Base-by-base conservation (phyloP, 2,888 invertebrate species). In the Emmelina monodactyla region DNA sequence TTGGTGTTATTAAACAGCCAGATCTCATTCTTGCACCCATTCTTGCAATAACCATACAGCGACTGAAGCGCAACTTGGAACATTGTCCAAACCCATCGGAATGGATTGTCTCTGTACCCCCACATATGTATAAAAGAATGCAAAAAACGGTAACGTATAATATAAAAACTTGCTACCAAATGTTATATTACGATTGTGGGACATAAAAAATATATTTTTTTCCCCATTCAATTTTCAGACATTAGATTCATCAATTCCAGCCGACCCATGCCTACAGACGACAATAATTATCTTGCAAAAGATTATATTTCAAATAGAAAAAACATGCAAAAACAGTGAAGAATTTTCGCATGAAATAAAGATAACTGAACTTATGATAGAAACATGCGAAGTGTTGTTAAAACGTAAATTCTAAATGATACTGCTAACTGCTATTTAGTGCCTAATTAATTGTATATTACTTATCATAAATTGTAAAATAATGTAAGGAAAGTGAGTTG, bases 11-110 rank as follows among this genome's bases (percentile, higher is more conserved):
- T 3, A 83, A 82, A 37, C 88, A 91, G 41, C 84, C 85, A n/a
- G 85, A 85, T 48, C 68, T 82, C 29, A 62, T 95, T 37, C 86
- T 92, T 7, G 78, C 84, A 1, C 84, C 89, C 43, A 72, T 97
- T 38, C 65, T 95, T 15, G 85, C 88, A 15, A 85, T 96, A 35
- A 91, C 89, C n/a, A 92, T 91, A 4, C 88, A 90, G 57, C 83
- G 96, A 44, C 67, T 96, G 40, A 86, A 87, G 59, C 82, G 86
- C 31, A 85, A 81, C 87, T 48, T 83, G 75, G 47, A 84, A 70
- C 49, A 83, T 84, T 39, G 84, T 64, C 42, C 69, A 73, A 56
- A 81, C 84, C 49, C 85, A 82, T 46, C 85, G 78, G 60, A 88
- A 85, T 73, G 76, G 71, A 83, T 94, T 30, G 87, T 91, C 1